These are phyloP conservation scores for Psophia crepitans DNA, from an alignment of 2,113 vertebrate species.

Conservation along the genomic window DNA sequence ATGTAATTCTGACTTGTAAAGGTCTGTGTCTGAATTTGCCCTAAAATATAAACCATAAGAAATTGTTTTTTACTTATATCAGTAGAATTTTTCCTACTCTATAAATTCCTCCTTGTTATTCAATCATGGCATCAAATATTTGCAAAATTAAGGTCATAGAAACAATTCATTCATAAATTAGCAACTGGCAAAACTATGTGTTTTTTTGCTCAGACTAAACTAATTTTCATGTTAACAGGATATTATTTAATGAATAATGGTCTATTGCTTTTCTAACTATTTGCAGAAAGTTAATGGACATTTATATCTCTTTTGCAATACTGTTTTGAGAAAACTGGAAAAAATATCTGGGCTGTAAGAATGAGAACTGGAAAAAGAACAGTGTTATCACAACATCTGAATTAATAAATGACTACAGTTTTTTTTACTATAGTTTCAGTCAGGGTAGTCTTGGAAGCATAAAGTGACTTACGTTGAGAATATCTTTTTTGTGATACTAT, in stretches of 20 bases:
- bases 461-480: neutral
- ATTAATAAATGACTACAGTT: neutral
- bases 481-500: neutral
- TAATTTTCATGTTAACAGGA: neutral
- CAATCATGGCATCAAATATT: neutral
- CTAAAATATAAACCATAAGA: neutral
- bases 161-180: neutral
- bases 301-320: neutral
- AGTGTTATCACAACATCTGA: neutral
- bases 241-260: neutral
- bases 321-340: neutral
- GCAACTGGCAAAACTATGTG: neutral
- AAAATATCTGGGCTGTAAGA: neutral
- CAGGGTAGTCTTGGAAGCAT: neutral
- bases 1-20: neutral
- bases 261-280: neutral
- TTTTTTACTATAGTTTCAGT: neutral
- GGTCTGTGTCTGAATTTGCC: neutral
- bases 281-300: neutral
- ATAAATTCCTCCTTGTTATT: neutral
- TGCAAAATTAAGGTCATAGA: neutral
- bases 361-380: neutral
- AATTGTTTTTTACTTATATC: neutral
- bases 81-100: neutral
- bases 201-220: neutral